These are phyloP conservation scores for Caenorhabditis elegans DNA, from an alignment of 1,140 invertebrate genomes.

Conservation along the genomic window DNA sequence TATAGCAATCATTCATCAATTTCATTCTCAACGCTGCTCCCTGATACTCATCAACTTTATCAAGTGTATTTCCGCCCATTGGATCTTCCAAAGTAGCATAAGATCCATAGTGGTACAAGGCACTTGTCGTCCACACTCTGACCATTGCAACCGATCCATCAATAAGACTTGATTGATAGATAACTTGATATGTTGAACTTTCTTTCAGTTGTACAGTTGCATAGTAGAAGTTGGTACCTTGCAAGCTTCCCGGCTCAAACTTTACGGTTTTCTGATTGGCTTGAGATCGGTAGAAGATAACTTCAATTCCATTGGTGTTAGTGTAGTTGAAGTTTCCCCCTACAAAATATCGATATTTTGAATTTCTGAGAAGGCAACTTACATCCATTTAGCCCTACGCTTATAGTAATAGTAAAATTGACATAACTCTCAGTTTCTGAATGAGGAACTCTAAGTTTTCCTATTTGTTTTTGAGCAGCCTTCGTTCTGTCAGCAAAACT, in stretches of 20 bases:
- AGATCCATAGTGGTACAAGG: background rate
- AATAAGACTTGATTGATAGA: background rate
- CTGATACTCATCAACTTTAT: background rate
- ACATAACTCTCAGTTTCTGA: background rate
- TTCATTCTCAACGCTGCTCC: constrained; percentile 10
- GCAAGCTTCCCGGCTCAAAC: background rate
- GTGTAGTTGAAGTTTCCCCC: background rate
- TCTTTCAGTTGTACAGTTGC: background rate
- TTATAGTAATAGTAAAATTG: background rate
- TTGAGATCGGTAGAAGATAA: background rate
- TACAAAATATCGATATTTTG: background rate
- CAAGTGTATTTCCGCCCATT: background rate
- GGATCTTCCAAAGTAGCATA: constrained; percentile 6
- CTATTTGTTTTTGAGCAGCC: background rate
- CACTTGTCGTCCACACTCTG: background rate
- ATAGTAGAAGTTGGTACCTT: constrained; percentile 1
- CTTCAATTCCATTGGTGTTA: background rate
- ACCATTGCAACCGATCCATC: background rate
- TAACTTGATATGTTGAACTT: background rate
- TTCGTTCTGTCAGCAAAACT: background rate
- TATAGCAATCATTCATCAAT: constrained; percentile 28
- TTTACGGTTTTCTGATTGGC: background rate
- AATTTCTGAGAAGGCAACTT: background rate
- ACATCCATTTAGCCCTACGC: background rate
- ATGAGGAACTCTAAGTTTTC: background rate